Percentiles rank a stretch among this genome's conserved stretches.
These are phyloP conservation scores for Philereme vetulata DNA, from an alignment of 2,888 invertebrate genomes.

Conservation along the genomic window DNA sequence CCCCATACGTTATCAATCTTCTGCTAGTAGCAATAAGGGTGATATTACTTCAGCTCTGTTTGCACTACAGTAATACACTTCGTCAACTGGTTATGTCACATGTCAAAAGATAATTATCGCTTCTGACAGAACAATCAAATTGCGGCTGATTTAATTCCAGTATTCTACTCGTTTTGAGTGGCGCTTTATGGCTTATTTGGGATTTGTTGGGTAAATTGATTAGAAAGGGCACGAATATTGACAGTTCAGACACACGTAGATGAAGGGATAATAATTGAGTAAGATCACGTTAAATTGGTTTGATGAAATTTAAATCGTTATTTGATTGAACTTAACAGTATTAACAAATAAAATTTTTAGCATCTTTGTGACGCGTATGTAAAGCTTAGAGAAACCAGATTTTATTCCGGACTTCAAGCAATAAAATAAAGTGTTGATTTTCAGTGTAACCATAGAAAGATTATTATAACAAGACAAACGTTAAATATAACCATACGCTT, in stretches of 20 bases:
- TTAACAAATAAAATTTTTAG: too few relatives aligned
- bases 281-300: too few relatives aligned
- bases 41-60: conserved; percentile 12
- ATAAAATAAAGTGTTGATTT: too few relatives aligned
- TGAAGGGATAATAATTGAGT: too few relatives aligned
- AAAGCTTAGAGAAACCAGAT: too few relatives aligned
- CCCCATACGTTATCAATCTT: neutral
- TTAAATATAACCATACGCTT: too few relatives aligned
- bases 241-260: neutral
- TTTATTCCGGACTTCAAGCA: too few relatives aligned
- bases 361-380: too few relatives aligned
- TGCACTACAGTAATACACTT: conserved; percentile 40
- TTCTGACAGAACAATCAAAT: conserved; percentile 46
- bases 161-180: conserved; percentile 22
- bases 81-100: conserved; percentile 46
- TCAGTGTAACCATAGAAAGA: too few relatives aligned
- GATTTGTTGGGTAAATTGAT: conserved; percentile 14
- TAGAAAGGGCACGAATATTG: conserved; percentile 3
- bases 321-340: too few relatives aligned
- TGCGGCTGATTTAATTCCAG: conserved; percentile 41
- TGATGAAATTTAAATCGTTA: too few relatives aligned
- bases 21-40: neutral
- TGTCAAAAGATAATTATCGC: conserved; percentile 51
- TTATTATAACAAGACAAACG: too few relatives aligned
- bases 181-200: conserved; percentile 14